Conservation (phyloP, 2,888 invertebrate genomes). For the Litoditis marina region DNA sequence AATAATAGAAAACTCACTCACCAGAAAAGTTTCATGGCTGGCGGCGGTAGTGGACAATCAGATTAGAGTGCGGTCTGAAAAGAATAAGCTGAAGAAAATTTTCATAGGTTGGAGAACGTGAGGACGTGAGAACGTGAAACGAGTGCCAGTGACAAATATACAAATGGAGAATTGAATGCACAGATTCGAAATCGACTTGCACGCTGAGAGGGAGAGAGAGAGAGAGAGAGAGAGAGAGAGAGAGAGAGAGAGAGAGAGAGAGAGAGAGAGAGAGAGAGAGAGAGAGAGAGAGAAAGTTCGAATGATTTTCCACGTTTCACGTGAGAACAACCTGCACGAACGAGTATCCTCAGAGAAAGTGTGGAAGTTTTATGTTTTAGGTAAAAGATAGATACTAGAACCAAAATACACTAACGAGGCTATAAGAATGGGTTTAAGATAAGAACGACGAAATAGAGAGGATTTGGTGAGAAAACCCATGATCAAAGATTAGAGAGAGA, state of each 20-base stretch:
- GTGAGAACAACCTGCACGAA: neutral
- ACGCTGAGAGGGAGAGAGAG: neutral
- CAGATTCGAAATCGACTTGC: no score
- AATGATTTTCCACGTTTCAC: neutral
- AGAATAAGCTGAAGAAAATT: no score
- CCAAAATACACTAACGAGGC: neutral
- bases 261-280: neutral
- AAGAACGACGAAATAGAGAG: neutral
- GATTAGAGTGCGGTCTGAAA: no score
- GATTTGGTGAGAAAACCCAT: neutral
- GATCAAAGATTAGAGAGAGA: neutral
- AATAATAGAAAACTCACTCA: no score
- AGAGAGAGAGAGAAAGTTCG: neutral
- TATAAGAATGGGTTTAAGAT: neutral
- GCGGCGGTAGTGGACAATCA: no score
- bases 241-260: constrained; percentile 1
- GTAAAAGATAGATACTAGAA: no score
- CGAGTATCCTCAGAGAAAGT: no score
- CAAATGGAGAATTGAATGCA: no score
- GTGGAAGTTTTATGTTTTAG: neutral
- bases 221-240: neutral
- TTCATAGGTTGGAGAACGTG: no score
- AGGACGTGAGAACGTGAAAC: no score
- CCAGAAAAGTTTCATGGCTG: no score
- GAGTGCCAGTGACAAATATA: no score